Evolutionary conservation across 2,888 invertebrate species (phyloP).

Genomic region (Eueremaeus valkanovi): DNA sequence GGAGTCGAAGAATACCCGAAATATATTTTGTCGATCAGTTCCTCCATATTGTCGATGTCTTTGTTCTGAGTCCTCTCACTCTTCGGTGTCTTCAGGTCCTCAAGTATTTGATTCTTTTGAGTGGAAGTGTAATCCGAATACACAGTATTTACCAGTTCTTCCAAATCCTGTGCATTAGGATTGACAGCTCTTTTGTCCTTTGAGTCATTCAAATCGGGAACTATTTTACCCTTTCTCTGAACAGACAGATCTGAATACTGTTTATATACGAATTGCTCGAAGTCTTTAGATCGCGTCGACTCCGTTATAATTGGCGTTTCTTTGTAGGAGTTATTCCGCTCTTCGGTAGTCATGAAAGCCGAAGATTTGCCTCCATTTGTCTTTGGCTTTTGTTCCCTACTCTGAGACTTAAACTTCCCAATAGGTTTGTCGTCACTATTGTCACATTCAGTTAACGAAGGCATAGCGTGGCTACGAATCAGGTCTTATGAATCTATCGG

Average conservation of each 20-base stretch:
- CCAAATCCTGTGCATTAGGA: neutral
- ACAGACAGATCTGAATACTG: neutral
- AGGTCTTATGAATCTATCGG: no score
- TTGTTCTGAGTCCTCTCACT: neutral
- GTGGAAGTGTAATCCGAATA: neutral
- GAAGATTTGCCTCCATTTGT: no score
- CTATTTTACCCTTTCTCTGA: neutral
- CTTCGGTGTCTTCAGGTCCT: neutral
- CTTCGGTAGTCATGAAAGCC: neutral
- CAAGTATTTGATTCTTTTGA: neutral
- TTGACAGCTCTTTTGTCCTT: neutral
- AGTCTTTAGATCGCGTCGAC: neutral
- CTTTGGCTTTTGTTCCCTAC: no score
- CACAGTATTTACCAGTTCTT: neutral
- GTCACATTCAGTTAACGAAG: no score
- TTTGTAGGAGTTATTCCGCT: neutral
- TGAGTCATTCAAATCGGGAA: neutral
- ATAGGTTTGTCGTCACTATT: no score
- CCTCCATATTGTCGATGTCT: neutral
- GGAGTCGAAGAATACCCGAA: neutral
- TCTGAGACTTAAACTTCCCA: no score
- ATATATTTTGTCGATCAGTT: neutral
- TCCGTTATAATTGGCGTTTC: neutral
- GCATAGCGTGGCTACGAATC: no score
- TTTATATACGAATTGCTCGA: neutral